phyloP scores from a whole-genome alignment of 1,140 invertebrate species.

The Teleopsis dalmanni region DNA sequence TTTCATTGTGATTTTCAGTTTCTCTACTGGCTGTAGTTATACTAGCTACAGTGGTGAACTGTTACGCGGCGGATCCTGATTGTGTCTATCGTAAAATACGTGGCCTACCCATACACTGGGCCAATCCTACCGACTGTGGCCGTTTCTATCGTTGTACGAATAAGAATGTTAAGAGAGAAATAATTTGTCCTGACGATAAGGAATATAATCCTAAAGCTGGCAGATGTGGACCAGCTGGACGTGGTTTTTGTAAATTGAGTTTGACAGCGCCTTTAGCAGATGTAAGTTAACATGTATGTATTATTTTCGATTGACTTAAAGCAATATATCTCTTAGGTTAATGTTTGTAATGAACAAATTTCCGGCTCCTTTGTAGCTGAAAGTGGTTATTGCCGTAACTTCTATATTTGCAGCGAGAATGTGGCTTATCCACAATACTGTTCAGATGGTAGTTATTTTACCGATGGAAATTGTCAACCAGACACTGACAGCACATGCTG shows the following conservation, averaged over 20 bases:
- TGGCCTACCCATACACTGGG: slow-evolving; percentile 27
- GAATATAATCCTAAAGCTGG: slow-evolving; percentile 31
- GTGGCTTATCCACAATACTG: slow-evolving; percentile 22
- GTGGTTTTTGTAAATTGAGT: slow-evolving; percentile 27
- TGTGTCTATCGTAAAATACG: slow-evolving; percentile 32
- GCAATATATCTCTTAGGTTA: slow-evolving; percentile 11
- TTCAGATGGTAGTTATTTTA: slow-evolving; percentile 20
- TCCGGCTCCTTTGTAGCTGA: slow-evolving; percentile 24
- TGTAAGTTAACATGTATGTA: no score
- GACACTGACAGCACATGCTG: slow-evolving; percentile 20
- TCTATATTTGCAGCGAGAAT: slow-evolving; percentile 26
- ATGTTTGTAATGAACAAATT: slow-evolving; percentile 23
- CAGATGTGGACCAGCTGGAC: slow-evolving; percentile 20
- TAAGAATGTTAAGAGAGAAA: slow-evolving; percentile 21
- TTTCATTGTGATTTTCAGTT: slow-evolving; percentile 16
- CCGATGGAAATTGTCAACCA: slow-evolving; percentile 13
- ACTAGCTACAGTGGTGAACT: slow-evolving; percentile 22
- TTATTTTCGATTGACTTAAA: no score
- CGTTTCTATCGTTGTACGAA: slow-evolving; percentile 30
- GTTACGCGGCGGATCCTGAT: slow-evolving; percentile 31
- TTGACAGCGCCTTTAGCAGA: slow-evolving; percentile 19
- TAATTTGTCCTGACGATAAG: slow-evolving; percentile 27
- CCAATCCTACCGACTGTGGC: slow-evolving; percentile 27
- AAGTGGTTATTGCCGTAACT: slow-evolving; percentile 19
- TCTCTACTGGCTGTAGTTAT: slow-evolving; percentile 29